These are phyloP conservation scores for Phrynosoma blainvillii DNA, from an alignment of 2,113 vertebrate species.

Conservation along the genomic window DNA sequence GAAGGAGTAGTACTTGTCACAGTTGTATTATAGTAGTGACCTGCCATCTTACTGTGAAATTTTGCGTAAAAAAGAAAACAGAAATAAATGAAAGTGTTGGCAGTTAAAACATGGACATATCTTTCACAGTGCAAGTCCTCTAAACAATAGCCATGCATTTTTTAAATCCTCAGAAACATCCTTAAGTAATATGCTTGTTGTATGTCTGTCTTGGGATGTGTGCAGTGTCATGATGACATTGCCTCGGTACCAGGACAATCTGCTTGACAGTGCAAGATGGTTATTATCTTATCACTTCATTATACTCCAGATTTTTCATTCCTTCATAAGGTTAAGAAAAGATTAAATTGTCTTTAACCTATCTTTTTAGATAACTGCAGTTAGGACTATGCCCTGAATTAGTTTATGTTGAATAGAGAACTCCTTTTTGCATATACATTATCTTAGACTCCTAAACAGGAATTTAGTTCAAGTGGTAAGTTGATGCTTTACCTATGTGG, in stretches of 20 bases:
- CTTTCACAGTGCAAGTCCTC: not conserved
- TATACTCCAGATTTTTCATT: not conserved
- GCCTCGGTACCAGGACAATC: not conserved
- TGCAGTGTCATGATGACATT: not conserved
- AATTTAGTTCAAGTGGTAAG: not conserved
- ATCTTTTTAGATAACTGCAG: not conserved
- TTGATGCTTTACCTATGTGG: not conserved
- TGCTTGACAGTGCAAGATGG: not conserved
- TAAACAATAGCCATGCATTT: not conserved
- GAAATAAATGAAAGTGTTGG: not conserved
- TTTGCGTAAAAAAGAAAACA: not conserved
- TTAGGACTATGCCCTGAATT: not conserved
- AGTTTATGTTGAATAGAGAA: not conserved
- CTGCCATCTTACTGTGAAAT: not conserved
- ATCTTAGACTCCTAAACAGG: not conserved
- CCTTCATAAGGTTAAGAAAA: not conserved
- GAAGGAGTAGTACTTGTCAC: too few species aligned
- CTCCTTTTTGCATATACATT: not conserved
- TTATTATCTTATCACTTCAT: not conserved
- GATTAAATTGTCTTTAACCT: not conserved
- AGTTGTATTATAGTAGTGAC: not conserved
- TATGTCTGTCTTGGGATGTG: not conserved
- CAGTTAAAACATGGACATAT: not conserved
- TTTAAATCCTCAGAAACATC: not conserved
- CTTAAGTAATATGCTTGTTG: not conserved